Evolutionary conservation across 1,140 invertebrate genomes (phyloP).

Genomic region (Patella vulgata): DNA sequence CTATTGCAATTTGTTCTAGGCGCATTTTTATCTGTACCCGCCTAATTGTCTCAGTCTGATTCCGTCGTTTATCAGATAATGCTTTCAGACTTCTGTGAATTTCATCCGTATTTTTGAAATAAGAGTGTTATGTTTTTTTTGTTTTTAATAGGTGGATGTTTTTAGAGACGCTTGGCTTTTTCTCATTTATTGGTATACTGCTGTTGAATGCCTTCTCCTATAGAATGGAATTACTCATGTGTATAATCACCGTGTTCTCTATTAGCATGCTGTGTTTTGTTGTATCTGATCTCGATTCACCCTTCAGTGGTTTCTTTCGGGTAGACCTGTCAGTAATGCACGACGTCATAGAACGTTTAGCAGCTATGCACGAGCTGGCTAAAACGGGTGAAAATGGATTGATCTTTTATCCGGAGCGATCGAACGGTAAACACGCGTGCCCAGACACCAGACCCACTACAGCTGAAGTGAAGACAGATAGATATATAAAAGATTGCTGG

Average conservation of each 20-base stretch:
- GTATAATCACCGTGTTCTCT: constrained; percentile 55
- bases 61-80: neutral
- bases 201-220: constrained; percentile 43
- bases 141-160: constrained; percentile 53
- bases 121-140: constrained; percentile 4
- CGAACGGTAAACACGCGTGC: too few relatives aligned
- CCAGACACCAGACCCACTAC: too few relatives aligned
- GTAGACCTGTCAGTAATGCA: constrained; percentile 42
- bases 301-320: constrained; percentile 56
- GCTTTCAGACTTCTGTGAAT: neutral
- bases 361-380: constrained; percentile 35
- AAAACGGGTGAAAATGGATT: constrained; percentile 14
- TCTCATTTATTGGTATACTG: constrained; percentile 52
- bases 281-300: constrained; percentile 54
- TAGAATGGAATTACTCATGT: constrained; percentile 53
- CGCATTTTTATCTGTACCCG: too few relatives aligned
- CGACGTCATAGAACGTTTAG: constrained; percentile 37
- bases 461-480: too few relatives aligned
- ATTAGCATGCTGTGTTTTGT: constrained; percentile 58
- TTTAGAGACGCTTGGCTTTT: constrained; percentile 51
- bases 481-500: too few relatives aligned
- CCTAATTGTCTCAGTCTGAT: neutral
- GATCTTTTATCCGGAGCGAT: constrained; percentile 19
- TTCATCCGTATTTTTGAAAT: too few relatives aligned
- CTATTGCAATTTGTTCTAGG: too few relatives aligned